Evolutionary conservation across 2,113 vertebrate genomes (phyloP).

Genomic region (Ictalurus furcatus): DNA sequence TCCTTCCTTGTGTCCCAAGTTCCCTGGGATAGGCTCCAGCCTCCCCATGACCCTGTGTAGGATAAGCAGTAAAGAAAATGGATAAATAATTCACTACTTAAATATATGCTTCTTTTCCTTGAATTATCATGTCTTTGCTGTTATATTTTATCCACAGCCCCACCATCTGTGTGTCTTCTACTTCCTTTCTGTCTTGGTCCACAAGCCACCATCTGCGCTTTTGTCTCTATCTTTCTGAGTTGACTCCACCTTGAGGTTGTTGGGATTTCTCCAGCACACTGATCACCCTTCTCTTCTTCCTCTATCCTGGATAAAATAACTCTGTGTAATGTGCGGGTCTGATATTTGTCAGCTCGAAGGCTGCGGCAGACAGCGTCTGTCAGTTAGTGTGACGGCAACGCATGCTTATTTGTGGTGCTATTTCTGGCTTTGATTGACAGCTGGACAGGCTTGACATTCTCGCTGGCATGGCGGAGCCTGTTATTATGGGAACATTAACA

Average conservation of each 20-base stretch:
- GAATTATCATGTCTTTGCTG: slow-evolving; percentile 25
- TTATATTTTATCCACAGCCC: slow-evolving; percentile 41
- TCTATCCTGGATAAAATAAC: slow-evolving; percentile 66
- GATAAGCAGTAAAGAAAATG: background rate
- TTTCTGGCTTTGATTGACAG: slow-evolving; percentile 91
- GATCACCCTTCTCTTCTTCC: slow-evolving; percentile 49
- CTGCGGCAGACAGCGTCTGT: slow-evolving; percentile 73
- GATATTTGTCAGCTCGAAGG: slow-evolving; percentile 79
- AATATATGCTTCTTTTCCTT: background rate
- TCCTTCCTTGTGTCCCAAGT: no score
- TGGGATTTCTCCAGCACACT: background rate
- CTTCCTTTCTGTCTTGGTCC: slow-evolving; percentile 23
- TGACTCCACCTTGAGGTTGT: slow-evolving; percentile 7
- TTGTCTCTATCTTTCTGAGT: slow-evolving; percentile 15
- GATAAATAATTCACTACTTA: background rate
- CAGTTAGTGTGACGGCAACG: slow-evolving; percentile 77
- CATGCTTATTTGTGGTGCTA: slow-evolving; percentile 89
- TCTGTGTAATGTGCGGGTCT: slow-evolving; percentile 58
- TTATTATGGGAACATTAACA: slow-evolving; percentile 99
- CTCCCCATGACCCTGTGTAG: no score
- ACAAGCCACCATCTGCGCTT: slow-evolving; percentile 8
- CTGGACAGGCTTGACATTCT: slow-evolving; percentile 89
- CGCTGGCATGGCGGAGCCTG: slow-evolving; percentile 84
- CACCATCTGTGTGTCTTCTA: background rate
- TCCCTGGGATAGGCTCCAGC: no score